These are phyloP conservation scores for Apeltes quadracus DNA, from an alignment of 2,113 vertebrate species.

Conservation along the genomic window DNA sequence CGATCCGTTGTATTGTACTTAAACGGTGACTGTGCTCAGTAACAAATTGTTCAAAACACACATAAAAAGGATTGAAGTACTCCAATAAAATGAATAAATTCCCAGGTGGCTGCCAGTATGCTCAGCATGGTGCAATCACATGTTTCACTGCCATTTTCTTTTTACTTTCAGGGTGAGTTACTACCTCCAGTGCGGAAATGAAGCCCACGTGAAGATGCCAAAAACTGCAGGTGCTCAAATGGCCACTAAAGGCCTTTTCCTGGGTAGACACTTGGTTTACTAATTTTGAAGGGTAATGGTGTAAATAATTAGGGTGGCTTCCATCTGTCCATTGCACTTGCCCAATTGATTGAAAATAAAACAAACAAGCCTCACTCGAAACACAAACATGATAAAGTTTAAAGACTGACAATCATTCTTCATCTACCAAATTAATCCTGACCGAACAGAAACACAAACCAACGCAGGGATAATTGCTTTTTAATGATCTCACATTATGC, in stretches of 20 bases:
- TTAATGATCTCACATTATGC: conserved; percentile 93
- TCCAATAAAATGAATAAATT: not conserved
- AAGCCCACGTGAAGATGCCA: not conserved
- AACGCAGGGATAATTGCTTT: conserved; percentile 86
- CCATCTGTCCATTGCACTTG: conserved; percentile 23
- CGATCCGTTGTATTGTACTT: not conserved
- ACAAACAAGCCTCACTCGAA: conserved; percentile 5
- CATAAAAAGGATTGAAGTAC: not conserved
- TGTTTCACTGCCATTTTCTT: not conserved
- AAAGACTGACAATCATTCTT: conserved; percentile 47
- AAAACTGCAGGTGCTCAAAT: not conserved
- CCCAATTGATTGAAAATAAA: conserved; percentile 9
- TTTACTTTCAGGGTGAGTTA: not conserved
- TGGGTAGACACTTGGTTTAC: not conserved
- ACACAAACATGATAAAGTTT: conserved; percentile 50
- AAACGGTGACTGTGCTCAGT: not conserved
- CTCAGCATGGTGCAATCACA: not conserved
- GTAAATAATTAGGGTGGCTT: conserved; percentile 8
- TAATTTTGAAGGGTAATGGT: conserved; percentile 3
- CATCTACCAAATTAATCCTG: conserved; percentile 60
- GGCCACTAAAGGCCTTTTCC: not conserved
- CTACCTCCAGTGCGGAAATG: not conserved
- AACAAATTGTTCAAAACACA: not conserved
- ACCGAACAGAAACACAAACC: conserved; percentile 53
- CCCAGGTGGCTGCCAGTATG: not conserved